phyloP scores from a whole-genome alignment of 2,113 vertebrate species.

The Desmodus rotundus region DNA sequence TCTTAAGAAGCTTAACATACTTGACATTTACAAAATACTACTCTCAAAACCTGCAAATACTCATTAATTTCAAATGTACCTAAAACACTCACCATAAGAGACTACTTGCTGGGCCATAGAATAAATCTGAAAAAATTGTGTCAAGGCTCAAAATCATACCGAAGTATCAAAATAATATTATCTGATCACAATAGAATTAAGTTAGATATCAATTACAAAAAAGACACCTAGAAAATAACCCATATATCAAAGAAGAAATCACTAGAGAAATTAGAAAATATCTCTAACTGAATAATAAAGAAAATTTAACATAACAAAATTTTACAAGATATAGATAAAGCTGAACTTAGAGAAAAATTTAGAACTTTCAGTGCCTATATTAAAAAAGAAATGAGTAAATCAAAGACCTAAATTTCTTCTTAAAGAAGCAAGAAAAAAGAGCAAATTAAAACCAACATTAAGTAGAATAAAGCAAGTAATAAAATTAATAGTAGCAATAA shows the following conservation, averaged over 20 bases:
- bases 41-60: background rate
- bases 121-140: background rate
- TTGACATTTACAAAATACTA: constrained; percentile 6
- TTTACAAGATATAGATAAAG: background rate
- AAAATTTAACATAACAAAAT: constrained; percentile 8
- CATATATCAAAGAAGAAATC: background rate
- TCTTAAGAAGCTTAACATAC: background rate
- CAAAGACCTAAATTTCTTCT: background rate
- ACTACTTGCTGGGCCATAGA: background rate
- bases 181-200: constrained; percentile 9
- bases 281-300: background rate
- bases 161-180: constrained; percentile 11
- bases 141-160: background rate
- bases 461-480: background rate
- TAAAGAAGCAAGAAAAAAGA: background rate
- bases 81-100: background rate
- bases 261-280: background rate
- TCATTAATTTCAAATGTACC: background rate
- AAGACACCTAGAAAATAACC: background rate
- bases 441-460: background rate
- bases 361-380: background rate
- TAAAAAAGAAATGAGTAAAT: background rate
- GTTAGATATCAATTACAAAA: background rate
- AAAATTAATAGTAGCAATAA: background rate
- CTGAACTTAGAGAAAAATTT: background rate